Percentiles rank a stretch among this genome's conserved stretches.
phyloP scores from a whole-genome alignment of 2,113 vertebrate genomes.

The Pseudorasbora parva region DNA sequence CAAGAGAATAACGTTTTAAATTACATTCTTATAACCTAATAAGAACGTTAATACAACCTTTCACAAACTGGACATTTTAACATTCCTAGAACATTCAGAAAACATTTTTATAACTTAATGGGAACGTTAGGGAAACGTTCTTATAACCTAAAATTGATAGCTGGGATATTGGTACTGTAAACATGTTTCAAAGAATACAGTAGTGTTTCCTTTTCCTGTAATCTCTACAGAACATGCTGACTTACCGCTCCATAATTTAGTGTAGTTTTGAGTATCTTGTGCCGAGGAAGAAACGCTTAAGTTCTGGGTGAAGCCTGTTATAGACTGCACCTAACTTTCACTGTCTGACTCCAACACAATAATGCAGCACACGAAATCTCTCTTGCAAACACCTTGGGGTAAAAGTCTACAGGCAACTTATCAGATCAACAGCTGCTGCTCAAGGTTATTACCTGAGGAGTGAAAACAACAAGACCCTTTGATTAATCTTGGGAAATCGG shows the following conservation, averaged over 20 bases:
- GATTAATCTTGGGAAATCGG: slow-evolving; percentile 54
- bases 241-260: not conserved
- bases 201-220: not conserved
- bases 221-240: not conserved
- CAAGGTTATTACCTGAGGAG: slow-evolving; percentile 48
- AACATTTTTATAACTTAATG: too few species aligned
- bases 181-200: not conserved
- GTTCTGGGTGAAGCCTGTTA: not conserved
- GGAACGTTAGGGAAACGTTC: too few species aligned
- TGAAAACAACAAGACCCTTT: slow-evolving; percentile 41
- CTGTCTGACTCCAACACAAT: not conserved
- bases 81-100: too few species aligned
- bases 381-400: slow-evolving; percentile 33
- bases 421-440: slow-evolving; percentile 54
- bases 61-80: too few species aligned
- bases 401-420: slow-evolving; percentile 39
- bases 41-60: too few species aligned
- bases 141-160: too few species aligned
- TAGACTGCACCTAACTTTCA: not conserved
- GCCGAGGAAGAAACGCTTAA: not conserved
- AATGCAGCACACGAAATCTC: slow-evolving; percentile 33
- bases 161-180: not conserved
- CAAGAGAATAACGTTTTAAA: too few species aligned
- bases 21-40: too few species aligned
- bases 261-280: not conserved